These are phyloP conservation scores for Nephotettix cincticeps DNA, from an alignment of 1,140 invertebrate species.

Conservation along the genomic window DNA sequence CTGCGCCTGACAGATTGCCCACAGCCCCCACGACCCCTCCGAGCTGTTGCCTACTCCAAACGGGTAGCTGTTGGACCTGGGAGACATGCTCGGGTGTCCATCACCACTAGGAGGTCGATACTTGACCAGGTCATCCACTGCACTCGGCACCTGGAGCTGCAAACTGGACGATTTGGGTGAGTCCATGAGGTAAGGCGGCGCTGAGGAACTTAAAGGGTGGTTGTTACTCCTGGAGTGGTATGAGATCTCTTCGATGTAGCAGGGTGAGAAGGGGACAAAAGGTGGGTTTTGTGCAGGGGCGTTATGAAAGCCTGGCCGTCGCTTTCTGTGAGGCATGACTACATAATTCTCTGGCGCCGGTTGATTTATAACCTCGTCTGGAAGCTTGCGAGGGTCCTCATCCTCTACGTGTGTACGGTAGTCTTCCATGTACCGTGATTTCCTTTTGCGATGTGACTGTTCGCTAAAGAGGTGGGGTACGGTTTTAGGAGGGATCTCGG, in stretches of 20 bases:
- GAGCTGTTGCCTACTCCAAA: slow-evolving; percentile 41
- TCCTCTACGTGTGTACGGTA: slow-evolving; percentile 35
- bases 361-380: slow-evolving; percentile 50
- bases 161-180: slow-evolving; percentile 54
- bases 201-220: slow-evolving; percentile 65
- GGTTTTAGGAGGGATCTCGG: slow-evolving; percentile 3
- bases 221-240: slow-evolving; percentile 42
- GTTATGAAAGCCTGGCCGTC: slow-evolving; percentile 80
- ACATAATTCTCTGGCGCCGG: slow-evolving; percentile 61
- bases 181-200: slow-evolving; percentile 66
- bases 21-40: slow-evolving; percentile 62
- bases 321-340: slow-evolving; percentile 78
- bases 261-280: slow-evolving; percentile 74
- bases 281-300: slow-evolving; percentile 80
- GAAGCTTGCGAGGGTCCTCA: slow-evolving; percentile 45
- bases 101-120: slow-evolving; percentile 70
- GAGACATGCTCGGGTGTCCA: slow-evolving; percentile 49
- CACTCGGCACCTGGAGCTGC: slow-evolving; percentile 32
- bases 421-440: slow-evolving; percentile 40
- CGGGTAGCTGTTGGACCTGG: slow-evolving; percentile 41
- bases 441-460: slow-evolving; percentile 33
- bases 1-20: slow-evolving; percentile 64
- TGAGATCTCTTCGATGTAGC: slow-evolving; percentile 62
- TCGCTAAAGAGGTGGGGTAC: slow-evolving; percentile 10
- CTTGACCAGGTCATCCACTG: slow-evolving; percentile 49